These are phyloP conservation scores for Seriola aureovittata DNA, from an alignment of 2,113 vertebrate species.

Conservation along the genomic window DNA sequence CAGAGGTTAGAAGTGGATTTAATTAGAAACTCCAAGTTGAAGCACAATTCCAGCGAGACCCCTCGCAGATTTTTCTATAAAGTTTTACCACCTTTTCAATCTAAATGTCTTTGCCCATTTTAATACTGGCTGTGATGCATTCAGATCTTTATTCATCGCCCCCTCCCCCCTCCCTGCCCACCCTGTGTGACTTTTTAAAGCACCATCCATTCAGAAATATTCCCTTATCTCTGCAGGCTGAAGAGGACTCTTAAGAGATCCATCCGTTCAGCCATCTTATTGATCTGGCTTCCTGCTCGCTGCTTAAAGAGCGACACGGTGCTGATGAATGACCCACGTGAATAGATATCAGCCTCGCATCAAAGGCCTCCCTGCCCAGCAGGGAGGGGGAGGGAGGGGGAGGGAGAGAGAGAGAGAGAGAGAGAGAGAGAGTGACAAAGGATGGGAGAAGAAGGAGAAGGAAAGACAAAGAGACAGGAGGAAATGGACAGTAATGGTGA, in stretches of 20 bases:
- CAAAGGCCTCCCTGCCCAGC: constrained; percentile 46
- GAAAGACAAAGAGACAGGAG: not conserved
- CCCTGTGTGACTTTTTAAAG: constrained; percentile 55
- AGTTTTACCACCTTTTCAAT: constrained; percentile 34
- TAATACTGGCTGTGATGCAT: constrained; percentile 25
- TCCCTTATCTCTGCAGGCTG: constrained; percentile 52
- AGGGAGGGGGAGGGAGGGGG: constrained; percentile 2
- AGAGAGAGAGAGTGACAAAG: not conserved
- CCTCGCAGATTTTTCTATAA: not conserved
- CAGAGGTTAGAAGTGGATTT: constrained; percentile 29
- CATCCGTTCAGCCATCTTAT: constrained; percentile 65
- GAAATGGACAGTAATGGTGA: constrained; percentile 21
- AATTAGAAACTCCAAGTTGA: constrained; percentile 31
- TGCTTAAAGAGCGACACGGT: constrained; percentile 58
- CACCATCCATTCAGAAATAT: constrained; percentile 42
- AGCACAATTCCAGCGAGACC: constrained; percentile 13
- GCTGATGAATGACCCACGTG: constrained; percentile 68
- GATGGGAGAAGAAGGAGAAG: not conserved
- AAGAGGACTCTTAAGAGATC: constrained; percentile 64
- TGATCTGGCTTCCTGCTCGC: constrained; percentile 67
- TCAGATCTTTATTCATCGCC: constrained; percentile 52
- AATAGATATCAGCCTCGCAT: constrained; percentile 55
- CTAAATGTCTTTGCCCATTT: constrained; percentile 42
- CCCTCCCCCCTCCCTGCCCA: not conserved
- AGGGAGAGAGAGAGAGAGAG: not conserved